Evolutionary conservation across 2,797 vertebrate species (phyloP).

Genomic region (Trematomus bernacchii): DNA sequence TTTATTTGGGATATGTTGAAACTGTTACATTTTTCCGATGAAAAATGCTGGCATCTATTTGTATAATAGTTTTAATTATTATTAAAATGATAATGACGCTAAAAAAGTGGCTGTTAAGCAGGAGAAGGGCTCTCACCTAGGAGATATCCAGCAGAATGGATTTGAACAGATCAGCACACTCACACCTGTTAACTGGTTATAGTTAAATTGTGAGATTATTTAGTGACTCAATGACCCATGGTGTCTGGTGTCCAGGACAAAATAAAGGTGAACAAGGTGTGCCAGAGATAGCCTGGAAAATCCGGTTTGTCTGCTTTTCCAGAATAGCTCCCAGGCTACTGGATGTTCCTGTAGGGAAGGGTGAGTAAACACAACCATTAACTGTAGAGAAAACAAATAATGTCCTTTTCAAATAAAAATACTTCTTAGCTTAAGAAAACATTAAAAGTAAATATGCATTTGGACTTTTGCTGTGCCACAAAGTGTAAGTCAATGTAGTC

Average conservation of each 20-base stretch:
- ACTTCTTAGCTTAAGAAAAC: neutral
- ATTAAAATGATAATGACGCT: slow-evolving; percentile 17
- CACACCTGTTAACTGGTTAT: slow-evolving; percentile 5
- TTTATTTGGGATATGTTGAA: slow-evolving; percentile 20
- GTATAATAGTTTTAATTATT: slow-evolving; percentile 1
- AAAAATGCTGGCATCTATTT: slow-evolving; percentile 2
- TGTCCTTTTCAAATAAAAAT: neutral
- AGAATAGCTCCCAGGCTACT: neutral
- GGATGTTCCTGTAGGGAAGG: slow-evolving; percentile 7
- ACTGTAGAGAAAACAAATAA: neutral
- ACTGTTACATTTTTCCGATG: slow-evolving; percentile 9
- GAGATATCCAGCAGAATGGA: neutral
- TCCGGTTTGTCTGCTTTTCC: slow-evolving; percentile 61
- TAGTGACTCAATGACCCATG: slow-evolving; percentile 38
- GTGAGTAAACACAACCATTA: slow-evolving; percentile 55
- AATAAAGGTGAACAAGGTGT: slow-evolving; percentile 69
- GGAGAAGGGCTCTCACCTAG: neutral
- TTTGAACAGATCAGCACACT: slow-evolving; percentile 1
- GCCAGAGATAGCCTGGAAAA: slow-evolving; percentile 56
- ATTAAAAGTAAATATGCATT: neutral
- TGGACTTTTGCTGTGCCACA: neutral
- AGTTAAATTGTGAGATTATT: slow-evolving; percentile 14
- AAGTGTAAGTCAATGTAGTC: neutral
- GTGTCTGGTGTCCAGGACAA: slow-evolving; percentile 60
- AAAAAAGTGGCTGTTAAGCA: slow-evolving; percentile 4